Evolutionary conservation across 2,888 invertebrate genomes (phyloP).

Genomic region (Herminia tarsipennalis): DNA sequence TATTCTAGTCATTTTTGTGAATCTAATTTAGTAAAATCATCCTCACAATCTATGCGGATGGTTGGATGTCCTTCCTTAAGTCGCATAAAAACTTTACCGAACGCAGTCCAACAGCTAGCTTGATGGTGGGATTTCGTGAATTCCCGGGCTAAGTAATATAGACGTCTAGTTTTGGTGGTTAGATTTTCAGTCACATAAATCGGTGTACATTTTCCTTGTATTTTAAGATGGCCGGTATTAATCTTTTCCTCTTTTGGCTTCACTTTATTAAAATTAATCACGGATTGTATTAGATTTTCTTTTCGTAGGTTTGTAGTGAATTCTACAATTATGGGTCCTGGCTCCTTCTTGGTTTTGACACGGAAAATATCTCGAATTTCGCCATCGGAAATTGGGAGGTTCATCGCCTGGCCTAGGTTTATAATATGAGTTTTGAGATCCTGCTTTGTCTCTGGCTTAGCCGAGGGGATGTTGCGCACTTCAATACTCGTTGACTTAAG

Average conservation of each 20-base stretch:
- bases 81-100: conserved; percentile 7
- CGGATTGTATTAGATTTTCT: conserved; percentile 9
- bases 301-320: conserved; percentile 9
- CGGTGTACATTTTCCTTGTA: conserved; percentile 1
- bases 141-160: conserved; percentile 6
- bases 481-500: not conserved
- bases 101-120: conserved; percentile 9
- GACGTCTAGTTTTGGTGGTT: conserved; percentile 10
- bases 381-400: no score
- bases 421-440: not conserved
- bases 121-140: conserved; percentile 2
- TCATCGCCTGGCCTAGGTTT: no score
- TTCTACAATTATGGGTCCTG: no score
- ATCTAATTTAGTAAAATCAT: not conserved
- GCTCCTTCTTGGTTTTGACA: no score
- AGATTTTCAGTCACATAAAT: conserved; percentile 8
- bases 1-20: not conserved
- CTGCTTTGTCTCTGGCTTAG: not conserved
- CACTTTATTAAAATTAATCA: conserved; percentile 8
- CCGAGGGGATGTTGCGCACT: not conserved
- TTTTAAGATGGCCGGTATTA: conserved; percentile 9
- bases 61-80: not conserved
- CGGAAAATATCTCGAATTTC: no score
- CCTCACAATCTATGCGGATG: not conserved
- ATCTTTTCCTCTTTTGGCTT: conserved; percentile 7